A percentile compares a stretch with the other conserved stretches of the same genome.
Evolutionary conservation across 1,140 invertebrate genomes (phyloP).

Genomic region (Atta colombica): DNA sequence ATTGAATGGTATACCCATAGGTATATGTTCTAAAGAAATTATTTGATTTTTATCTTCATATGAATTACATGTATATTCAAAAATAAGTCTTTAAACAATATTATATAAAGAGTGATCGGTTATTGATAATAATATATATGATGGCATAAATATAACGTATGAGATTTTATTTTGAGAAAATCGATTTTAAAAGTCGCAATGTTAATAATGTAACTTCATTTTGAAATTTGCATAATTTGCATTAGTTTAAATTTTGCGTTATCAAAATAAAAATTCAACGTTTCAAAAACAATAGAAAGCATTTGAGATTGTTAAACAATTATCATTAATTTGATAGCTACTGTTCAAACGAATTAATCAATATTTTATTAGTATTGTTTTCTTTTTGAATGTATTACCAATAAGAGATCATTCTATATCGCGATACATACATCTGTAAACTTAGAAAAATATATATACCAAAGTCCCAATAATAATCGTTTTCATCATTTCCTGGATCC

Average conservation of each 20-base stretch:
- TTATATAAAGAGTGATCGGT: background rate
- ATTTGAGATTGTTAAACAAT: constrained; percentile 2
- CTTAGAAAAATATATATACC: constrained; percentile 35
- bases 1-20: constrained; percentile 77
- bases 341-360: background rate
- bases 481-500: constrained; percentile 78
- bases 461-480: constrained; percentile 75
- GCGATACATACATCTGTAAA: background rate
- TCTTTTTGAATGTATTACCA: background rate
- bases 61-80: background rate
- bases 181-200: background rate
- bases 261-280: background rate
- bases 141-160: too few species aligned
- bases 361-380: background rate
- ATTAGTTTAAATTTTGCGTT: background rate
- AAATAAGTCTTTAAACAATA: constrained; percentile 3
- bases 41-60: constrained; percentile 28
- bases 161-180: background rate
- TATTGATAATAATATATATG: background rate
- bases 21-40: constrained; percentile 68
- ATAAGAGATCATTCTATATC: background rate
- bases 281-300: constrained; percentile 1
- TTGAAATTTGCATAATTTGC: background rate
- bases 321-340: background rate
- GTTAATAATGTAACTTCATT: background rate